Base-by-base conservation (phyloP, 1,140 invertebrate species). In the Panagrolaimus sp. region DNA sequence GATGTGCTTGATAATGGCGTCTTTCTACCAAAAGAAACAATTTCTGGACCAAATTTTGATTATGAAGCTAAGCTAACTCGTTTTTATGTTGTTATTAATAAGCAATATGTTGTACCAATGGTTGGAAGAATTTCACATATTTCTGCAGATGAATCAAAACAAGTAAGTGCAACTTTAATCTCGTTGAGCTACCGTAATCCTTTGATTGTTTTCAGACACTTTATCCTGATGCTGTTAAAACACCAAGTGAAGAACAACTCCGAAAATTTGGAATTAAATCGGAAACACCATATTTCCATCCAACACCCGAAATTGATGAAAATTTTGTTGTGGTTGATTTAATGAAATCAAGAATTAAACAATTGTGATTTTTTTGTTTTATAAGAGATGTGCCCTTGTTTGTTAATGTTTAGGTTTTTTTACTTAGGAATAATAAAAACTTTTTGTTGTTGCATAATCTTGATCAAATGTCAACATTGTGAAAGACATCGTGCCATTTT, bases 51-150 rank as follows among this genome's bases (percentile, higher is more conserved):
- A 7, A 74, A 82, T 47, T 77, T 81, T 47, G 72, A 76, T 13
- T 62, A 71, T 20, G 79, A 81, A 71, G 80, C 79, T 0, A 75
- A 67, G 61, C 43, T 82, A 13, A 42, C 81, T 66, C 69, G 81
- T 43, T 81, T 81, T 62, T 82, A 81, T 42, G 31, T 81, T 31
- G 78, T 76, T 74, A 46, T 79, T 43, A 57, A 61, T 20, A 71
- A 74, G 1, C 64, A 77, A 68, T 80, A 82, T 42, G 71, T 82
- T 66, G 76, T 81, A 2, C 79, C 79, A 9, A 79, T 81, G 78
- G 8, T 81, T 38, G 79, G 80, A 31, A 65, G 80, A 51, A 61
- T 81, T 43, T 65, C 70, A 11, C 79, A 81, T 64, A 74, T 81
- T 63, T 82, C 79, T 7, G 61, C 68, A 8, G 79, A 82, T 48